A percentile compares a stretch with the other conserved stretches of the same genome.
These are phyloP conservation scores for Pseudobourletiella spinata DNA, from an alignment of 1,140 invertebrate species.

Conservation along the genomic window DNA sequence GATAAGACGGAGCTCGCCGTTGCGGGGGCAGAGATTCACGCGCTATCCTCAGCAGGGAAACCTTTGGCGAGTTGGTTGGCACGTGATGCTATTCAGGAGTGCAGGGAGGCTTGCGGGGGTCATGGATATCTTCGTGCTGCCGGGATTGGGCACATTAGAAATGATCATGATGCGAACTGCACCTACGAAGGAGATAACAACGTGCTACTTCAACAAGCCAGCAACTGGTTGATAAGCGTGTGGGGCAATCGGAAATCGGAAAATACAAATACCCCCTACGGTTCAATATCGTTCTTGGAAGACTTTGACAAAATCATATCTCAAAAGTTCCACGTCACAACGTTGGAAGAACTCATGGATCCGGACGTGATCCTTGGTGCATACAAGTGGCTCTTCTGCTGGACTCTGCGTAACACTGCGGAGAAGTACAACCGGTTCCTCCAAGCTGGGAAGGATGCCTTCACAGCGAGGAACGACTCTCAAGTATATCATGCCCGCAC, in stretches of 20 bases:
- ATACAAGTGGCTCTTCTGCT: slow-evolving; percentile 73
- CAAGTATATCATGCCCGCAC: slow-evolving; percentile 74
- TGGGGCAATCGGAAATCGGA: slow-evolving; percentile 35
- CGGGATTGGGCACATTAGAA: slow-evolving; percentile 61
- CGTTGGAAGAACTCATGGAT: slow-evolving; percentile 47
- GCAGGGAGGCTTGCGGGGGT: slow-evolving; percentile 80
- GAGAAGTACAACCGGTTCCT: slow-evolving; percentile 48
- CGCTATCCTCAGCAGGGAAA: slow-evolving; percentile 79
- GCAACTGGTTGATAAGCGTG: slow-evolving; percentile 60
- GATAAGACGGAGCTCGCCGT: slow-evolving; percentile 44
- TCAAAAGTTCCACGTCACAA: slow-evolving; percentile 38
- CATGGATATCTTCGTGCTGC: slow-evolving; percentile 68
- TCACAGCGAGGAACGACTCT: slow-evolving; percentile 66
- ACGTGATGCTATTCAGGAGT: slow-evolving; percentile 78
- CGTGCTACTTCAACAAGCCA: slow-evolving; percentile 73
- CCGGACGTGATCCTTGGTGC: slow-evolving; percentile 55
- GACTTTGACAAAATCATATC: slow-evolving; percentile 37
- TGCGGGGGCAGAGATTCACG: slow-evolving; percentile 78
- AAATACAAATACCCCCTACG: slow-evolving; percentile 49
- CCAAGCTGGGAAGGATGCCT: slow-evolving; percentile 53
- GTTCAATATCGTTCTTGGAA: slow-evolving; percentile 54
- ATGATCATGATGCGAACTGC: slow-evolving; percentile 77
- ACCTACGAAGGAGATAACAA: slow-evolving; percentile 88
- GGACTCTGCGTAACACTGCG: slow-evolving; percentile 55
- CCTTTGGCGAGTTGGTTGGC: slow-evolving; percentile 75